phyloP scores from a whole-genome alignment of 1,140 invertebrate genomes.

The Micrasema minimum region DNA sequence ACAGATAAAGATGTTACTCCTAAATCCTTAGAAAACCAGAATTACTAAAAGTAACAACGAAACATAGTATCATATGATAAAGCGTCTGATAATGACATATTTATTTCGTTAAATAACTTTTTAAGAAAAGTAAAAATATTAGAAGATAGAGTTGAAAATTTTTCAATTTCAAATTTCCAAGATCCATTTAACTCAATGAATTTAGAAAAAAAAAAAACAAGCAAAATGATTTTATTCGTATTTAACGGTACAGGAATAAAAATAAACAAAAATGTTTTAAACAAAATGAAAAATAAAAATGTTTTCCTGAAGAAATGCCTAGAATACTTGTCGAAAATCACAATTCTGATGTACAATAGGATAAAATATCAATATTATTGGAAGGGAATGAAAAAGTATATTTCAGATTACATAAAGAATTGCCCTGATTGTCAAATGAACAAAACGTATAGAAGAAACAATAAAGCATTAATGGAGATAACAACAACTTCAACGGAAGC shows the following conservation, averaged over 20 bases:
- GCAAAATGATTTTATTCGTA: slow-evolving; percentile 44
- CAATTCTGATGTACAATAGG: slow-evolving; percentile 51
- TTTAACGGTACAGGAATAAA: slow-evolving; percentile 40
- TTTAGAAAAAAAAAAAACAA: slow-evolving; percentile 45
- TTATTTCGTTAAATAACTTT: slow-evolving; percentile 40
- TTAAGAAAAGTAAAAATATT: slow-evolving; percentile 24
- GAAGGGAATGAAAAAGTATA: too few relatives aligned
- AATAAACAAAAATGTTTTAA: slow-evolving; percentile 40
- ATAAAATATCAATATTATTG: slow-evolving; percentile 55
- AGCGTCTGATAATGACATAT: slow-evolving; percentile 45
- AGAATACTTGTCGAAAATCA: slow-evolving; percentile 55
- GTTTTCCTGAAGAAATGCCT: slow-evolving; percentile 42
- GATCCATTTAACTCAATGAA: slow-evolving; percentile 41
- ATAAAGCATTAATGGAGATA: too few relatives aligned
- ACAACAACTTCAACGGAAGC: too few relatives aligned
- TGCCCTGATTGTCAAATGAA: slow-evolving; percentile 57
- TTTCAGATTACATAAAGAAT: slow-evolving; percentile 56
- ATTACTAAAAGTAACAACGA: background rate
- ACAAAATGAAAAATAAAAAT: slow-evolving; percentile 36
- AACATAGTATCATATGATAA: slow-evolving; percentile 46
- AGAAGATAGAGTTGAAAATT: slow-evolving; percentile 38
- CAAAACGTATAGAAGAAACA: too few relatives aligned
- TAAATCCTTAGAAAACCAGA: background rate
- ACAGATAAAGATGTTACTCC: too few relatives aligned
- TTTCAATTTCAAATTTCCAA: slow-evolving; percentile 31